Evolutionary conservation across 2,888 invertebrate genomes (phyloP), one percentile per base, ranked within the genome.

Genomic region (Trachelus troglodyta): DNA sequence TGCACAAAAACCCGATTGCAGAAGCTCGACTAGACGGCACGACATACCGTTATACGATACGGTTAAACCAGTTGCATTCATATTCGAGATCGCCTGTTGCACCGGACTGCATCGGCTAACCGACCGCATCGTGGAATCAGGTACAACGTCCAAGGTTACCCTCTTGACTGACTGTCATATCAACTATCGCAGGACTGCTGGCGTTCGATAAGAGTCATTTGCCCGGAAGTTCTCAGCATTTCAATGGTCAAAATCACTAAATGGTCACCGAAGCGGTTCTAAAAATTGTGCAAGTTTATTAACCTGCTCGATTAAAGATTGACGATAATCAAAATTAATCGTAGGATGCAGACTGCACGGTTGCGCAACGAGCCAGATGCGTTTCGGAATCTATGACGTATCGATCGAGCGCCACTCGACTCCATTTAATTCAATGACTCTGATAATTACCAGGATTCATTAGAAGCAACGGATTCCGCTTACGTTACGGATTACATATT

Each of bases 121-220:
- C 75, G 30, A 56, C 74, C 71, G 75, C 75, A 75, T 76, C 71
- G 30, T 40, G 71, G 78, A 35, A 75, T 69, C 69, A 69, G 78
- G 78, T 78, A 56, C 78, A 78, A 34, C 56, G 75, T 75, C 69
- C 78, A 78, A 78, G 78, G 78, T 76, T 74, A 74, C 74, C 31
- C 4, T 12, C 69, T 69, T 69, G 11, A n/a, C 69, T 56, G 31
- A 56, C 40, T 33, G 69, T 69, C 69, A 0, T 69, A 69, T 69
- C 71, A 15, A 71, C 12, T 31, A 31, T 71, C 31, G 1, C 40
- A 56, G 23, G 23, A 56, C 4, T 6, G 9, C 6, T 1, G 0
- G 15, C 40, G 40, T 9, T 9, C 9, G 40, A 9, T 6, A 23
- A 56, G 9, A 23, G 15, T 56, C 40, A 9, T 23, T 23, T 23